Evolutionary conservation across 2,113 vertebrate species (phyloP).

Genomic region (Solea solea): DNA sequence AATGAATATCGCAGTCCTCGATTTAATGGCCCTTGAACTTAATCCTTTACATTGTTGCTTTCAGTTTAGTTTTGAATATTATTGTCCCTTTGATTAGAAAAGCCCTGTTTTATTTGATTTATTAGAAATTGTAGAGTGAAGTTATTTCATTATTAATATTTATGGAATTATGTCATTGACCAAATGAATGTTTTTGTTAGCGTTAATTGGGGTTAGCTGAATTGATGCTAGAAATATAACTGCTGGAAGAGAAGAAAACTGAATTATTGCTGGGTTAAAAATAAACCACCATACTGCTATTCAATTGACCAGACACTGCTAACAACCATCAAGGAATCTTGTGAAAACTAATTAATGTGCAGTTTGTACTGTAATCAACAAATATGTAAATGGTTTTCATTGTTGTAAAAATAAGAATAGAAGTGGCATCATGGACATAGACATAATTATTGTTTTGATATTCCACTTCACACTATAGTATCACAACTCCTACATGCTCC

Average conservation of each 20-base stretch:
- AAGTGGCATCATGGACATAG: neutral
- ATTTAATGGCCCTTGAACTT: neutral
- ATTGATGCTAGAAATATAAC: neutral
- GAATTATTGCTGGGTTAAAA: neutral
- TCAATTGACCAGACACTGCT: neutral
- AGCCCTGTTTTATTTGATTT: neutral
- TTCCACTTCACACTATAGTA: neutral
- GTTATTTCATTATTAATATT: neutral
- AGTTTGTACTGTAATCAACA: neutral
- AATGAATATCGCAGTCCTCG: neutral
- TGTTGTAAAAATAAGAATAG: neutral
- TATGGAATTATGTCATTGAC: too few relatives aligned
- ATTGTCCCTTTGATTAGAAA: neutral
- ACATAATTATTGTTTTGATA: neutral
- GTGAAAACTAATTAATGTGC: neutral
- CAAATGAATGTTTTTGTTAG: neutral
- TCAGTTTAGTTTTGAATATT: neutral
- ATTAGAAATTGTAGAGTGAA: too few relatives aligned
- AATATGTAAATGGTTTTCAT: neutral
- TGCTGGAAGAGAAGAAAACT: too few relatives aligned
- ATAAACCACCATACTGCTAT: neutral
- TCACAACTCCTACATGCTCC: neutral
- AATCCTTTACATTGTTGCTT: slow-evolving; percentile 1
- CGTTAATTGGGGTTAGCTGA: neutral
- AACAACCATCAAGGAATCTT: neutral